Evolutionary conservation across 2,888 invertebrate species (phyloP).

Genomic region (Blomia tropicalis): DNA sequence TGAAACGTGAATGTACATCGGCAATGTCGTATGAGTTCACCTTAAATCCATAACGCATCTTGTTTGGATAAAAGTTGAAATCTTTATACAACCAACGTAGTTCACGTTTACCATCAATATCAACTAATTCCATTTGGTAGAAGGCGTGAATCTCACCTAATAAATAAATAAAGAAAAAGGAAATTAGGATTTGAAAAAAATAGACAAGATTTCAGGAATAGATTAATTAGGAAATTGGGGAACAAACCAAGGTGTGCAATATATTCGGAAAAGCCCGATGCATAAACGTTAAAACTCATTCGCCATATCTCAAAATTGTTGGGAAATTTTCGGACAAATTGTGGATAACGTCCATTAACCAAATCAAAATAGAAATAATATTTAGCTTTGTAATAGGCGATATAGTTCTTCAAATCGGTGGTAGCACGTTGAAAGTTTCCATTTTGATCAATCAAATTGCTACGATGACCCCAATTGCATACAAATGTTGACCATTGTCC

Average conservation of each 20-base stretch:
- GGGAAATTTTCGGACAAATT: background rate
- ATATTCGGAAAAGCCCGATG: slow-evolving; percentile 10
- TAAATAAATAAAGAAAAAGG: background rate
- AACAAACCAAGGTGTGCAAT: slow-evolving; percentile 9
- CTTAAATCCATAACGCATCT: slow-evolving; percentile 5
- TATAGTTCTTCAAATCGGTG: slow-evolving; percentile 9
- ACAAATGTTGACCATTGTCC: background rate
- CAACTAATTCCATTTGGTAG: slow-evolving; percentile 5
- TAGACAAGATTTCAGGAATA: background rate
- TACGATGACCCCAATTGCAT: slow-evolving; percentile 8
- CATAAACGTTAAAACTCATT: slow-evolving; percentile 22
- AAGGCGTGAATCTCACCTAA: slow-evolving; percentile 11
- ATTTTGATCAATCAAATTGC: background rate
- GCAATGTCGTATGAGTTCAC: slow-evolving; percentile 11
- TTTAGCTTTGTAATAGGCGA: background rate
- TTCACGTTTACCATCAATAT: too few species aligned
- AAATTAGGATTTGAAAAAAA: background rate
- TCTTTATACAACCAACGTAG: slow-evolving; percentile 8
- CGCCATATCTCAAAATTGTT: slow-evolving; percentile 14
- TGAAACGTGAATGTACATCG: slow-evolving; percentile 8
- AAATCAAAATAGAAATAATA: slow-evolving; percentile 9
- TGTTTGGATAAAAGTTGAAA: slow-evolving; percentile 14
- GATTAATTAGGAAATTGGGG: background rate
- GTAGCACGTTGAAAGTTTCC: background rate
- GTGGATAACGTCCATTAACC: slow-evolving; percentile 15